Conservation (phyloP, 1,140 invertebrate species). For the Zaprionus vittiger region DNA sequence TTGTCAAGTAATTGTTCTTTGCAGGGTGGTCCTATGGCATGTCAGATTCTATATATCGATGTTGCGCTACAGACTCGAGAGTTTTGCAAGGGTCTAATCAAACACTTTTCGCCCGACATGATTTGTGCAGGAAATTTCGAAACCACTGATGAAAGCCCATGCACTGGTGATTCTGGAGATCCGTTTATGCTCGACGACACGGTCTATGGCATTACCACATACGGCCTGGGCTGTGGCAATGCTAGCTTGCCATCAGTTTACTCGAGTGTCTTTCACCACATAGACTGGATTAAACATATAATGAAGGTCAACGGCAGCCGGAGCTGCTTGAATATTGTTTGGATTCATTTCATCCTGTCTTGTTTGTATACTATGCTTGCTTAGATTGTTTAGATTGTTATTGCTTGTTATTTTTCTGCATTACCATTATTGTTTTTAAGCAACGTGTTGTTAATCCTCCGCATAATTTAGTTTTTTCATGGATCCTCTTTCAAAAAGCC, state of each 20-base stretch:
- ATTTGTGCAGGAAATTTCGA: conserved; percentile 56
- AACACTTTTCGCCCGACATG: conserved; percentile 49
- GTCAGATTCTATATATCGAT: conserved; percentile 39
- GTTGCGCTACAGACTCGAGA: conserved; percentile 24
- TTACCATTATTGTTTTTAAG: no score
- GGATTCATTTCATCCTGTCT: neutral
- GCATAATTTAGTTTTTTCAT: no score
- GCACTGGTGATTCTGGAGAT: conserved; percentile 49
- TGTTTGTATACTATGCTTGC: neutral
- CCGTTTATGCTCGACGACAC: conserved; percentile 42
- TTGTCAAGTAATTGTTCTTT: neutral
- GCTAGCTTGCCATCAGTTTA: conserved; percentile 43
- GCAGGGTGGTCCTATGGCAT: conserved; percentile 46
- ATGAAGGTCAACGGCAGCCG: neutral
- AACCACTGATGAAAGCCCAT: conserved; percentile 41
- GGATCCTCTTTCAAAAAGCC: no score
- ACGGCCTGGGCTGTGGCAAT: conserved; percentile 54
- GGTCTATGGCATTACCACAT: conserved; percentile 52
- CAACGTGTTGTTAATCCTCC: no score
- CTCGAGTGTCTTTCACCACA: conserved; percentile 47
- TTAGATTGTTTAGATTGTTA: neutral
- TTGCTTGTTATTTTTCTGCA: neutral
- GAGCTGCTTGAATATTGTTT: neutral
- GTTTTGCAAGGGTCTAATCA: conserved; percentile 21
- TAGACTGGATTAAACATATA: conserved; percentile 36